Conservation (phyloP, 2,888 invertebrate genomes). For the Pecten maximus region DNA sequence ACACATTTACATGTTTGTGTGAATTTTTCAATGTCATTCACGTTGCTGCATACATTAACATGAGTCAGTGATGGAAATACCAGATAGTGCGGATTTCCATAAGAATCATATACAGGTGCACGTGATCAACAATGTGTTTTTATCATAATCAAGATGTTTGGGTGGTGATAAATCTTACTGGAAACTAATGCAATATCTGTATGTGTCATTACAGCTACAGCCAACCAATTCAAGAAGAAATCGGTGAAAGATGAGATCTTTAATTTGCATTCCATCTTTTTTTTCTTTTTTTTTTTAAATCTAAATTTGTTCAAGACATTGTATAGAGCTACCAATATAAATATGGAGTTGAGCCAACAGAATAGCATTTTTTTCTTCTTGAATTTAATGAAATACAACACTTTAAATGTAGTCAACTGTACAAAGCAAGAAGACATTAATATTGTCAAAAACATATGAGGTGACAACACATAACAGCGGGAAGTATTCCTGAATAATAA, state of each 20-base stretch:
- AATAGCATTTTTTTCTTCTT: background rate
- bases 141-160: background rate
- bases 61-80: background rate
- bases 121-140: background rate
- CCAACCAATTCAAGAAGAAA: background rate
- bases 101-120: background rate
- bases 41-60: background rate
- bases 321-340: too few relatives aligned
- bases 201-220: background rate
- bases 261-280: background rate
- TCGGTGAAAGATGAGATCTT: background rate
- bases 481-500: too few relatives aligned
- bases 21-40: too few relatives aligned
- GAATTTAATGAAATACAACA: background rate
- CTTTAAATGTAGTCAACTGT: background rate
- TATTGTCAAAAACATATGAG: too few relatives aligned
- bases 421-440: too few relatives aligned
- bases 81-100: conserved; percentile 19
- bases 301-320: too few relatives aligned
- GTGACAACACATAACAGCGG: too few relatives aligned
- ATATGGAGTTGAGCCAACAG: background rate
- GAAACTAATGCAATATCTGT: background rate
- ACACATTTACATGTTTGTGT: too few relatives aligned
- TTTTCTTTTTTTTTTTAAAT: background rate
- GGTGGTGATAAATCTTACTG: background rate